Evolutionary conservation across 2,888 invertebrate genomes (phyloP).

Genomic region (Aphodius granarius): DNA sequence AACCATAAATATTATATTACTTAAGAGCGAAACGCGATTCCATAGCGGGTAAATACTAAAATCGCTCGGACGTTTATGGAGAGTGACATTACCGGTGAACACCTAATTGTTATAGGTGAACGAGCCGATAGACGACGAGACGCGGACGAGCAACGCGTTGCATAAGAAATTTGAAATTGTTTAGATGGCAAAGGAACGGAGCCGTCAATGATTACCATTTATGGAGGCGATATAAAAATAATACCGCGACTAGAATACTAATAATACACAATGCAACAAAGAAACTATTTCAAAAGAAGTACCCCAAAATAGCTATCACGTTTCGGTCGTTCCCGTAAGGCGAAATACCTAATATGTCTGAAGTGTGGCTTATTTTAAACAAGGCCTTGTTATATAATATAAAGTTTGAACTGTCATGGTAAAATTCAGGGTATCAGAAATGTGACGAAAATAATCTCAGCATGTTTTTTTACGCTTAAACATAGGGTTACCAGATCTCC

Average conservation of each 20-base stretch:
- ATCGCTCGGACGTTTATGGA: not conserved
- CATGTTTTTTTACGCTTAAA: no score
- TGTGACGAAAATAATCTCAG: no score
- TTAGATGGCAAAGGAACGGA: not conserved
- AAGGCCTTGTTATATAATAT: not conserved
- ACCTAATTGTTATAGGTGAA: not conserved
- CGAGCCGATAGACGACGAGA: not conserved
- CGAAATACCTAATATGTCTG: not conserved
- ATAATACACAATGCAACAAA: not conserved
- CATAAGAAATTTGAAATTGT: not conserved
- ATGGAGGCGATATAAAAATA: not conserved
- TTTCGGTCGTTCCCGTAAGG: not conserved
- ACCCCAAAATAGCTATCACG: not conserved
- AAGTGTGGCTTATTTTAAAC: not conserved
- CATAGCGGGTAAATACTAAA: not conserved
- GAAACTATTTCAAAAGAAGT: not conserved
- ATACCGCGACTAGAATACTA: not conserved
- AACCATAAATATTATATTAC: not conserved
- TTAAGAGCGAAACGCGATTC: not conserved
- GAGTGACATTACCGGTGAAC: not conserved
- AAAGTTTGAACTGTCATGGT: not conserved
- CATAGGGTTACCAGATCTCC: no score
- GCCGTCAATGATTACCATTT: not conserved
- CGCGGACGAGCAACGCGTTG: not conserved
- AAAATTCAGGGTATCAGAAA: no score